Base-by-base conservation (phyloP, 2,113 vertebrate species). In the Monopterus albus region DNA sequence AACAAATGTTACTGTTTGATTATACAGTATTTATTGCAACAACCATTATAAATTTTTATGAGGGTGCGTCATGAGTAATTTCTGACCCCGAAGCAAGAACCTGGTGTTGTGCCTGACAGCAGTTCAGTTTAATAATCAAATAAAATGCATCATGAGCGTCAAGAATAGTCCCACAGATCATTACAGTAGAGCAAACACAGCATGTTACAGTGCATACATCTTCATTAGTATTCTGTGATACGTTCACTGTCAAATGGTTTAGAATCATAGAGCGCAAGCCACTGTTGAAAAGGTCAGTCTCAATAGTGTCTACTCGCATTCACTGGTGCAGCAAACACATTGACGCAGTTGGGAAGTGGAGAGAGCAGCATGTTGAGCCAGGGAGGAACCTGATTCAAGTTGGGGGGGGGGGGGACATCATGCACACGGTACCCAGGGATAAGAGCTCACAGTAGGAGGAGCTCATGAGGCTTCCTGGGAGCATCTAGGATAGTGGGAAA, bases 201-300 rank as follows among this genome's bases (percentile, higher is more conserved):
- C 67, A 15, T 7, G 65, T 61, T 65, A 18, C 75, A 29, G 38
- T 26, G 75, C 69, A 23, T 56, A 66, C 56, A 18, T 11, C 68
- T 81, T 87, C 74, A 87, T 92, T 92, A 86, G 69, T 77, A 88
- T 91, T 86, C 84, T 43, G 21, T 57, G 49, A 69, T 78, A 59
- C 38, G 42, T 20, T 75, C 66, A 35, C 89, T 85, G 88, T 90
- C 88, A 85, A 81, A 78, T 39, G 77, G 84, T 85, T 84, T 87
- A 82, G 82, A 81, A 82, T 89, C 88, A 81, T 50, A 67, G 81
- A 71, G 87, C 66, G 43, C 51, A 20, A 72, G 77, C 65, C 49
- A 53, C 67, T 18, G 63, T 83, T 58, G 74, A 77, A 88, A 89
- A 90, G 87, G 88, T 91, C 87, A 84, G 57, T 28, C 82, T 88